These are phyloP conservation scores for Metopia argyrocephala DNA, from an alignment of 2,888 invertebrate genomes.

Conservation along the genomic window DNA sequence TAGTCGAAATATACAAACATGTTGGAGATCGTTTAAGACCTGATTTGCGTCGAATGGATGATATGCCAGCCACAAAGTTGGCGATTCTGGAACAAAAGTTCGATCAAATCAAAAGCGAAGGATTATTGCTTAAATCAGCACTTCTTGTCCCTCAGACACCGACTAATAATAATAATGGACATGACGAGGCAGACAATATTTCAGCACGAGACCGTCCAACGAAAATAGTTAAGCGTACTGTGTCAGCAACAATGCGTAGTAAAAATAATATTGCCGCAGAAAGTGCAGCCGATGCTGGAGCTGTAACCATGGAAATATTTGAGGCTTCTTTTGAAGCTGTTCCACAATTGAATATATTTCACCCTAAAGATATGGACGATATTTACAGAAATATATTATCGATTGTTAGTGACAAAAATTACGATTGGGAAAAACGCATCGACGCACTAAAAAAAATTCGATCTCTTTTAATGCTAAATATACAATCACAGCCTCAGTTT, in stretches of 20 bases:
- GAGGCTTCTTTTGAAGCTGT: constrained; percentile 90
- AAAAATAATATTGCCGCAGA: constrained; percentile 70
- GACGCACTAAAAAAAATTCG: constrained; percentile 93
- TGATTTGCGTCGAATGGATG: constrained; percentile 89
- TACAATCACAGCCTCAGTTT: constrained; percentile 84
- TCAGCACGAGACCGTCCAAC: constrained; percentile 76
- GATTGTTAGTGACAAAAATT: constrained; percentile 87
- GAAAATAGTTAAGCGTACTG: constrained; percentile 79
- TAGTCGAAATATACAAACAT: constrained; percentile 94
- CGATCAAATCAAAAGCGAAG: constrained; percentile 90
- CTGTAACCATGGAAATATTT: constrained; percentile 93
- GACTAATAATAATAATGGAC: constrained; percentile 69
- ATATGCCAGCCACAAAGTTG: constrained; percentile 86
- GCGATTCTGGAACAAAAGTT: constrained; percentile 88
- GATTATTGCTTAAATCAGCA: constrained; percentile 88
- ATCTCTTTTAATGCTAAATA: constrained; percentile 90
- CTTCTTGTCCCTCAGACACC: constrained; percentile 65
- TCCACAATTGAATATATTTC: constrained; percentile 90
- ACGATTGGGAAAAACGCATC: constrained; percentile 97
- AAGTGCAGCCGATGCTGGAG: constrained; percentile 84
- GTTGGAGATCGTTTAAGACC: constrained; percentile 90
- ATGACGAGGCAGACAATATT: constrained; percentile 79
- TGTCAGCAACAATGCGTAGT: constrained; percentile 72
- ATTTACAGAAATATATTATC: constrained; percentile 86
- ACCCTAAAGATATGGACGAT: constrained; percentile 90